phyloP scores from a whole-genome alignment of 2,797 vertebrate species.

The Brachyalestes nurse region DNA sequence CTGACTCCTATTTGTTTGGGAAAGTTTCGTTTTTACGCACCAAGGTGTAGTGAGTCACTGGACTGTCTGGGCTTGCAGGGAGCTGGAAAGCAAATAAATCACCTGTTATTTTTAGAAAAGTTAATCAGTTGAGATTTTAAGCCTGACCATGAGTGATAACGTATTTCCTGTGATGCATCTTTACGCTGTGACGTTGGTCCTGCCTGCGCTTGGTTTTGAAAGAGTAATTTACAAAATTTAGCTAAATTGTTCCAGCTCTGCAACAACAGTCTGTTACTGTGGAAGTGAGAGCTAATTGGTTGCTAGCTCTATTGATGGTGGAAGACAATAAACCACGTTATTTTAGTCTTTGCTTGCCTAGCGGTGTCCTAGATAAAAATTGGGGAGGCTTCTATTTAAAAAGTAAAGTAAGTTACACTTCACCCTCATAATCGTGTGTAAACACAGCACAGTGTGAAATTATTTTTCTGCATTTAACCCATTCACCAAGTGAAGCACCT shows the following conservation, averaged over 20 bases:
- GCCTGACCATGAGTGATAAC: neutral
- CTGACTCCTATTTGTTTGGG: neutral
- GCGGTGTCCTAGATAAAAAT: too few species aligned
- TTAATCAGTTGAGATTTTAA: slow-evolving; percentile 1
- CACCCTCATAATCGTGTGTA: too few species aligned
- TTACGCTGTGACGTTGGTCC: neutral
- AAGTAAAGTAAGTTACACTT: too few species aligned
- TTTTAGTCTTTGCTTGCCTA: too few species aligned
- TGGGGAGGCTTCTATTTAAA: too few species aligned
- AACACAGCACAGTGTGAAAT: too few species aligned
- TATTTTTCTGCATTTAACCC: too few species aligned
- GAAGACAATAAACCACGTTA: too few species aligned
- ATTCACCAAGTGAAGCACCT: too few species aligned
- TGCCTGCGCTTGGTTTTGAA: neutral
- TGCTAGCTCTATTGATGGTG: too few species aligned
- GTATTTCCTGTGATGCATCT: neutral
- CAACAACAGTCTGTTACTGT: too few species aligned
- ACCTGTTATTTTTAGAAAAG: neutral
- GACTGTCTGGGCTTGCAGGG: neutral
- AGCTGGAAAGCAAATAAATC: neutral
- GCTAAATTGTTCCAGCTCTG: neutral
- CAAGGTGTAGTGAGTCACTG: slow-evolving; percentile 5
- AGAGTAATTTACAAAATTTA: neutral
- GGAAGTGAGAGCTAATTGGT: too few species aligned
- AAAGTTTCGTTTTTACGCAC: slow-evolving; percentile 6